A percentile compares a stretch with the other conserved stretches of the same genome.
Evolutionary conservation across 2,888 invertebrate genomes (phyloP).

Genomic region (Eristalis pertinax): DNA sequence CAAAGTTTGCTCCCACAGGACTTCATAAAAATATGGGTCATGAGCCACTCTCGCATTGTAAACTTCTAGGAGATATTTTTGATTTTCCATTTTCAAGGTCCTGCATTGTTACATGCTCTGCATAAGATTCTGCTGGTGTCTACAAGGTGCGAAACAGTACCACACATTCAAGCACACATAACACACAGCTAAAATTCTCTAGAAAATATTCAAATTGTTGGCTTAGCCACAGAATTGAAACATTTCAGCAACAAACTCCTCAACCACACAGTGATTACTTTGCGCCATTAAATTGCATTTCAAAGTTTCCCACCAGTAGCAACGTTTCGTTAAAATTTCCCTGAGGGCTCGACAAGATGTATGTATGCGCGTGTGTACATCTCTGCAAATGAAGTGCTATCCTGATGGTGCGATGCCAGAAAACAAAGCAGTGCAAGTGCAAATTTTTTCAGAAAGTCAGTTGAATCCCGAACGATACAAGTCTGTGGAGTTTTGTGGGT

Average conservation of each 20-base stretch:
- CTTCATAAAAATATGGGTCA: slow-evolving; percentile 32
- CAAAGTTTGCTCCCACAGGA: slow-evolving; percentile 27
- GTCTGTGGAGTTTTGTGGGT: slow-evolving; percentile 50
- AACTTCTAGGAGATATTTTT: slow-evolving; percentile 33
- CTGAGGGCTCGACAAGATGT: slow-evolving; percentile 25
- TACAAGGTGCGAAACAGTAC: slow-evolving; percentile 39
- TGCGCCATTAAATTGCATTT: slow-evolving; percentile 68
- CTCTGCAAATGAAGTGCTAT: slow-evolving; percentile 29
- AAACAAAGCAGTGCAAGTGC: slow-evolving; percentile 20
- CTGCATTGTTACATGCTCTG: background rate
- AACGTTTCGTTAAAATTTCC: slow-evolving; percentile 65
- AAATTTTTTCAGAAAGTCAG: slow-evolving; percentile 35
- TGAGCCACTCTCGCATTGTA: slow-evolving; percentile 27
- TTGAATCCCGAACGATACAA: slow-evolving; percentile 50
- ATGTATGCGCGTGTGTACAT: slow-evolving; percentile 12
- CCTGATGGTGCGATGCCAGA: slow-evolving; percentile 25
- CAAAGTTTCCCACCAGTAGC: slow-evolving; percentile 53
- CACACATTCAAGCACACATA: slow-evolving; percentile 3
- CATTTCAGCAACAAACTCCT: slow-evolving; percentile 66
- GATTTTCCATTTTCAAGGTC: slow-evolving; percentile 14
- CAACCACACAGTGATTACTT: slow-evolving; percentile 67
- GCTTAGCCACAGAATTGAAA: slow-evolving; percentile 57
- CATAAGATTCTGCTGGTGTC: background rate
- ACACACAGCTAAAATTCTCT: slow-evolving; percentile 31
- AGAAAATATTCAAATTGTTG: slow-evolving; percentile 65